These are phyloP conservation scores for Oryzias sinensis DNA, from an alignment of 2,797 vertebrate genomes.

Conservation along the genomic window DNA sequence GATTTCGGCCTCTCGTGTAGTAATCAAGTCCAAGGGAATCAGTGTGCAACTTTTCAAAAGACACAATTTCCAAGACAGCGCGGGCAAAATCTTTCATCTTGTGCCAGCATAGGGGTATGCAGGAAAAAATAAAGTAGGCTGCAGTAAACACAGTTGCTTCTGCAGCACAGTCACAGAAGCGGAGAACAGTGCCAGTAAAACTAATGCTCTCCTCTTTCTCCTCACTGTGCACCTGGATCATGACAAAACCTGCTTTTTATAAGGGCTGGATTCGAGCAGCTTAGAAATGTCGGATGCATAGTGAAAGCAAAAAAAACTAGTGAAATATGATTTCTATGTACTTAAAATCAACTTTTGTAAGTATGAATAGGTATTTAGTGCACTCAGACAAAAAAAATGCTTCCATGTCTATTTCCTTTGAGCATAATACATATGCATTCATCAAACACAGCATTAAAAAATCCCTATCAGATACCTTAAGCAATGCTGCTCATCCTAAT, in stretches of 20 bases:
- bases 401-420: too few relatives aligned
- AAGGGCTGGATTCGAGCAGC: constrained; percentile 20
- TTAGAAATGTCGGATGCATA: constrained; percentile 10
- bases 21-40: constrained; percentile 17
- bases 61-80: constrained; percentile 38
- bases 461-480: background rate
- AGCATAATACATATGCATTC: too few relatives aligned
- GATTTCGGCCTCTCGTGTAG: constrained; percentile 19
- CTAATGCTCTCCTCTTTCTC: constrained; percentile 45
- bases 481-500: too few relatives aligned
- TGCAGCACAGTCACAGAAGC: constrained; percentile 50
- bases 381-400: too few relatives aligned
- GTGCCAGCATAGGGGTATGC: constrained; percentile 38
- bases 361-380: too few relatives aligned
- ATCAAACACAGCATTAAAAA: too few relatives aligned
- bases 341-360: background rate
- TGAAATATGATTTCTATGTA: background rate
- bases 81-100: constrained; percentile 48
- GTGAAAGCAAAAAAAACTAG: background rate
- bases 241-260: constrained; percentile 25
- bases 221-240: constrained; percentile 40
- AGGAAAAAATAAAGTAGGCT: constrained; percentile 45
- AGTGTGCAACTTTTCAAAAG: constrained; percentile 33
- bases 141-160: constrained; percentile 43
- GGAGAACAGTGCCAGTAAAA: constrained; percentile 51